A percentile compares a stretch with the other conserved stretches of the same genome.
These are phyloP conservation scores for Sebastes itinus DNA, from an alignment of 2,797 vertebrate genomes.

Conservation along the genomic window DNA sequence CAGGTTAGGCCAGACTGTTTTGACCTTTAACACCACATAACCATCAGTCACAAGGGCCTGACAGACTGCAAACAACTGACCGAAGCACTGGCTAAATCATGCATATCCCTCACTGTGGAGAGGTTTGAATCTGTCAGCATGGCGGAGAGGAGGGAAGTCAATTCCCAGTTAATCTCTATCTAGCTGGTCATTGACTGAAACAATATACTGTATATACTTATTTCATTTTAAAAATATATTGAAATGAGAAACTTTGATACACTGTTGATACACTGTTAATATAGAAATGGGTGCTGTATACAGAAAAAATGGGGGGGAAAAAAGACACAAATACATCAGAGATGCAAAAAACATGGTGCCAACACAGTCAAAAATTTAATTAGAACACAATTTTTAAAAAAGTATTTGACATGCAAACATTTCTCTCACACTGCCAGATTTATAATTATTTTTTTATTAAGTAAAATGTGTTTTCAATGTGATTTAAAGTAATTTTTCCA, in stretches of 20 bases:
- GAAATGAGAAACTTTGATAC: neutral
- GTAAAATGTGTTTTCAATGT: neutral
- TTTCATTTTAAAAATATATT: neutral
- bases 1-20: slow-evolving; percentile 39
- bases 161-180: slow-evolving; percentile 7
- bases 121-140: neutral
- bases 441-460: neutral
- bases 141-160: neutral
- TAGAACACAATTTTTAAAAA: neutral
- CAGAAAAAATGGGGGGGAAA: neutral
- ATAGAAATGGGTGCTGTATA: neutral
- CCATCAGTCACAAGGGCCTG: slow-evolving; percentile 50
- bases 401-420: neutral
- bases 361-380: neutral
- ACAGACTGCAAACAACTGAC: slow-evolving; percentile 47
- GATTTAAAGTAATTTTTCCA: too few species aligned
- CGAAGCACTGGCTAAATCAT: neutral
- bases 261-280: neutral
- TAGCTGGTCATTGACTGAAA: neutral
- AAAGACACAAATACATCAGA: neutral
- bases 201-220: neutral
- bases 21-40: slow-evolving; percentile 63
- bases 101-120: slow-evolving; percentile 8
- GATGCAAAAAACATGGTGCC: neutral
- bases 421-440: neutral